Evolutionary conservation across 2,797 vertebrate species (phyloP).

Genomic region (Amniataba percoides): DNA sequence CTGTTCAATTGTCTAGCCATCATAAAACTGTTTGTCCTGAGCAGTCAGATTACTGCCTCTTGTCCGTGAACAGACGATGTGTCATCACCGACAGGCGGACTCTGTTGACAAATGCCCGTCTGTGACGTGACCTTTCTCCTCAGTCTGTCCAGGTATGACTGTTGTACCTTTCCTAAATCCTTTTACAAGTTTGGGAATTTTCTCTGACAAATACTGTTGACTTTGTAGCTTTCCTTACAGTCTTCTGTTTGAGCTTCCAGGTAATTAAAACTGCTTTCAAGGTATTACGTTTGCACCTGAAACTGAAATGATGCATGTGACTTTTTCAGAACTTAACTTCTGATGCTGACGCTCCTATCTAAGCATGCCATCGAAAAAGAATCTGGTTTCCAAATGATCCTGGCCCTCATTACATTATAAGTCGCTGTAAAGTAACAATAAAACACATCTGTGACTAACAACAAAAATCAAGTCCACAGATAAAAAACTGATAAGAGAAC

Average conservation of each 20-base stretch:
- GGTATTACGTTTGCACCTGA: not conserved
- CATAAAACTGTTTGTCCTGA: slow-evolving; percentile 32
- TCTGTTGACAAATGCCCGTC: not conserved
- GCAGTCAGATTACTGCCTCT: not conserved
- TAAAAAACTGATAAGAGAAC: not conserved
- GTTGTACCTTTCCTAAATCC: slow-evolving; percentile 36
- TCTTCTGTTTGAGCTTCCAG: slow-evolving; percentile 1
- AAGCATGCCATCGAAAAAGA: not conserved
- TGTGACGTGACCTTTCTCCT: not conserved
- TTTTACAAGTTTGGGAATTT: slow-evolving; percentile 9
- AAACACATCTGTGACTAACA: not conserved
- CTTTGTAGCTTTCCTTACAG: not conserved
- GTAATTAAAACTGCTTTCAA: not conserved
- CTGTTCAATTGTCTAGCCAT: slow-evolving; percentile 17
- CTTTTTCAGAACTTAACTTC: not conserved
- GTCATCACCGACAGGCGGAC: slow-evolving; percentile 35
- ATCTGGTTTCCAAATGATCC: not conserved
- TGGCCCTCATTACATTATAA: not conserved
- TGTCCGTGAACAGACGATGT: slow-evolving; percentile 45
- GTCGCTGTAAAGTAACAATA: not conserved
- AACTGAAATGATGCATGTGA: not conserved
- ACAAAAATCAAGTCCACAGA: not conserved
- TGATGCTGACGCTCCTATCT: not conserved
- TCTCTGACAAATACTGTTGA: not conserved
- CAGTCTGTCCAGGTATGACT: not conserved